phyloP scores from a whole-genome alignment of 2,888 invertebrate genomes.

The Mesorhabditis spiculigera region DNA sequence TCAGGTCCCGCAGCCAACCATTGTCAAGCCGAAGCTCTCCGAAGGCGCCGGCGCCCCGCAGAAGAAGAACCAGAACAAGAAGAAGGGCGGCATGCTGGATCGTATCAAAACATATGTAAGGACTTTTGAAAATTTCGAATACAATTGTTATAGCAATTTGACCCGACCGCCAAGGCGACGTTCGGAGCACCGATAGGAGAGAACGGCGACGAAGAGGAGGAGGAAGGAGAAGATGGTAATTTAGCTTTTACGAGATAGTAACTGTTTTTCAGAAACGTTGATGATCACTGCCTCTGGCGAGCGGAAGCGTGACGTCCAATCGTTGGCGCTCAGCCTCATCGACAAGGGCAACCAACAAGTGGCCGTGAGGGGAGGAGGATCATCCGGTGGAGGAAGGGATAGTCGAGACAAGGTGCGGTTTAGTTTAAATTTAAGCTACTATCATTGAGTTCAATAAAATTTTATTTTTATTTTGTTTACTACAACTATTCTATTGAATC shows the following conservation, averaged over 20 bases:
- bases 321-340: conserved; percentile 44
- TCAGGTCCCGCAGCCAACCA: conserved; percentile 6
- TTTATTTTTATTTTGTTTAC: too few relatives aligned
- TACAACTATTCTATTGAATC: too few relatives aligned
- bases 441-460: too few relatives aligned
- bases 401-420: too few relatives aligned
- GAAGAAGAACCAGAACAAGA: too few relatives aligned
- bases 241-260: too few relatives aligned
- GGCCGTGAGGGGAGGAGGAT: conserved; percentile 25
- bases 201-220: conserved; percentile 14
- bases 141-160: too few relatives aligned
- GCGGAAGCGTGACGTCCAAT: conserved; percentile 31
- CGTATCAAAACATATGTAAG: background rate
- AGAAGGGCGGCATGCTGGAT: background rate
- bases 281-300: conserved; percentile 41
- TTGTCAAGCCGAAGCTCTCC: background rate
- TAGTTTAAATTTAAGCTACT: too few relatives aligned
- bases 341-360: conserved; percentile 33
- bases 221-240: conserved; percentile 9
- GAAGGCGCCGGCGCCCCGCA: background rate
- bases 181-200: conserved; percentile 11
- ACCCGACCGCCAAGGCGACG: conserved; percentile 12
- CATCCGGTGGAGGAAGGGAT: too few relatives aligned
- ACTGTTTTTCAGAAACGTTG: conserved; percentile 16
- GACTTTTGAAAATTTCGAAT: background rate